phyloP scores from a whole-genome alignment of 2,113 vertebrate species.

The Lamprotornis superbus region DNA sequence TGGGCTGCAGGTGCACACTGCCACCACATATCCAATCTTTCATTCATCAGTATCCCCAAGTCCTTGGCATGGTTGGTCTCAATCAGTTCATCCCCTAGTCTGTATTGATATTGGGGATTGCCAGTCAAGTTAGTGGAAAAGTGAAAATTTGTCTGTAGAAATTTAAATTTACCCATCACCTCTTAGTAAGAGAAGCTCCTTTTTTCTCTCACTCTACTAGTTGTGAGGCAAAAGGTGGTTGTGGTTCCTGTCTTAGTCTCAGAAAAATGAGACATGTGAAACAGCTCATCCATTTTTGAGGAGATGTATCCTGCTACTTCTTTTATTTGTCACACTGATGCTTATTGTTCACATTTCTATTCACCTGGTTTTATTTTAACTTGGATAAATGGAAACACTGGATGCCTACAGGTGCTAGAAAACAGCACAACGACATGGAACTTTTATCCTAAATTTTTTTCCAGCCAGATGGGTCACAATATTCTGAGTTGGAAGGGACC shows the following conservation, averaged over 20 bases:
- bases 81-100: not conserved
- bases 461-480: not conserved
- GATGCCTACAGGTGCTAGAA: not conserved
- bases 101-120: not conserved
- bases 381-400: not conserved
- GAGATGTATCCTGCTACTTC: not conserved
- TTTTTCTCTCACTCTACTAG: not conserved
- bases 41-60: not conserved
- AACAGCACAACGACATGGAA: not conserved
- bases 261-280: not conserved
- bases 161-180: not conserved
- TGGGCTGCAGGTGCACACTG: not conserved
- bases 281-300: not conserved
- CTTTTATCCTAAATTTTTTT: not conserved
- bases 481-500: not conserved
- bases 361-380: not conserved
- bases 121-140: not conserved
- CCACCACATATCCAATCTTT: accelerated
- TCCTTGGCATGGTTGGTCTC: not conserved
- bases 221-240: not conserved
- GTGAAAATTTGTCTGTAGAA: not conserved
- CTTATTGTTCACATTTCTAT: not conserved
- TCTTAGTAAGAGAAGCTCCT: not conserved
- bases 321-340: not conserved
- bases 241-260: not conserved